Evolutionary conservation across 2,888 invertebrate species (phyloP).

Genomic region (Parelbella ahira): DNA sequence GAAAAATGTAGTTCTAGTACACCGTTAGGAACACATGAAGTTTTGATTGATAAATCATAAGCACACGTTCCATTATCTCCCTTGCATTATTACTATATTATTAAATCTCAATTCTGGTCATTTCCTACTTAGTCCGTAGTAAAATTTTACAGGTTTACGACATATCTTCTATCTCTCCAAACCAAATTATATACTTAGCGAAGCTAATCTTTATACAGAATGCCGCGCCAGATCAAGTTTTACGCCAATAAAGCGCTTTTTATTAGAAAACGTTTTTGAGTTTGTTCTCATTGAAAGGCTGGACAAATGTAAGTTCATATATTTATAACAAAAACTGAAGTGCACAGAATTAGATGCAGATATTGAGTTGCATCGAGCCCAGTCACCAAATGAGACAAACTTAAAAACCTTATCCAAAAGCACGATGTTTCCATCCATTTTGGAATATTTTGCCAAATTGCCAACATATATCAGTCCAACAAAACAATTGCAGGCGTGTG

Average conservation of each 20-base stretch:
- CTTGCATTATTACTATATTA: no score
- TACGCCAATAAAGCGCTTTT: constrained; percentile 18
- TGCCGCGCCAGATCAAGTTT: constrained; percentile 12
- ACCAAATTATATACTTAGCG: constrained; percentile 15
- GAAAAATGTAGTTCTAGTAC: no score
- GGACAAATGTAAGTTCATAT: no score
- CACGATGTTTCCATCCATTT: constrained; percentile 24
- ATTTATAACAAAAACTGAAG: no score
- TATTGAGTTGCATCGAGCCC: no score
- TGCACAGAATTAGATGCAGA: no score
- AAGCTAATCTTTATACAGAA: constrained; percentile 19
- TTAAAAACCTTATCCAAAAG: constrained; percentile 3
- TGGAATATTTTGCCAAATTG: constrained; percentile 20
- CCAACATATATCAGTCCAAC: constrained; percentile 18
- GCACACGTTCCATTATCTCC: constrained; percentile 13
- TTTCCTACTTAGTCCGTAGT: constrained; percentile 33
- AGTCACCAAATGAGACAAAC: neutral
- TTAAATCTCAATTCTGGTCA: constrained; percentile 25
- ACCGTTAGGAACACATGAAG: neutral
- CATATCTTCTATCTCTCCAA: constrained; percentile 36
- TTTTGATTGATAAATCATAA: constrained; percentile 5
- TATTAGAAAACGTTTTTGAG: constrained; percentile 6
- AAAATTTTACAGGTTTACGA: constrained; percentile 36
- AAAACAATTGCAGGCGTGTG: constrained; percentile 5
- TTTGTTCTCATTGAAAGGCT: no score